Evolutionary conservation across 2,888 invertebrate genomes (phyloP).

Genomic region (Lepidochrysops patricia): DNA sequence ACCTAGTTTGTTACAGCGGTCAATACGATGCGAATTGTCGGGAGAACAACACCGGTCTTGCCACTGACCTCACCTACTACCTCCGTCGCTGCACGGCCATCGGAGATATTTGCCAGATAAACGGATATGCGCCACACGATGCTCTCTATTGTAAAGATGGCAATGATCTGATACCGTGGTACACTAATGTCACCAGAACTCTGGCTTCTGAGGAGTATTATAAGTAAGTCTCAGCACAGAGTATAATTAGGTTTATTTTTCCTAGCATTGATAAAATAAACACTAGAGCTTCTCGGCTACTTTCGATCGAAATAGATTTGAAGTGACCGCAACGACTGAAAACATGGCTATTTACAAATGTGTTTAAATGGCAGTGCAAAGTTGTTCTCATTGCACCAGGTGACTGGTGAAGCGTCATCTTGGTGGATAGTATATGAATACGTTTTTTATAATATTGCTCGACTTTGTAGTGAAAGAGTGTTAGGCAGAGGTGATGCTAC

Average conservation of each 20-base stretch:
- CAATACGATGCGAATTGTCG: conserved; percentile 73
- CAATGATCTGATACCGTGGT: conserved; percentile 51
- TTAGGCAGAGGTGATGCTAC: conserved; percentile 81
- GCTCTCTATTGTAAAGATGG: conserved; percentile 58
- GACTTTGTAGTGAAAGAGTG: conserved; percentile 79
- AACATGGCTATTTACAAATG: too few relatives aligned
- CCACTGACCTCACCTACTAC: conserved; percentile 66
- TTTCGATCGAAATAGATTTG: too few relatives aligned
- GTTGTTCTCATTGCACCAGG: too few relatives aligned
- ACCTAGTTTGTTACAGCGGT: conserved; percentile 78
- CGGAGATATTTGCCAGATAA: conserved; percentile 58
- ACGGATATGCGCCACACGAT: conserved; percentile 53
- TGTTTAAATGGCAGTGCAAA: too few relatives aligned
- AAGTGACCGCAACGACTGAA: too few relatives aligned
- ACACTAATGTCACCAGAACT: conserved; percentile 65
- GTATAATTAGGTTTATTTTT: too few relatives aligned
- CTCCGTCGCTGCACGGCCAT: conserved; percentile 65
- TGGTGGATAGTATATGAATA: too few relatives aligned
- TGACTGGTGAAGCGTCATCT: too few relatives aligned
- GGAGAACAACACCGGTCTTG: conserved; percentile 40
- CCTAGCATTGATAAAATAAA: too few relatives aligned
- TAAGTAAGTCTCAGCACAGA: conserved; percentile 76
- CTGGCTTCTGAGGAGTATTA: conserved; percentile 80
- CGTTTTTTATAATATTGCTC: too few relatives aligned
- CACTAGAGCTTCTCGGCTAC: too few relatives aligned